Evolutionary conservation across 2,888 invertebrate genomes (phyloP), one percentile per base, ranked within the genome.

Genomic region (Pelosia muscerda): DNA sequence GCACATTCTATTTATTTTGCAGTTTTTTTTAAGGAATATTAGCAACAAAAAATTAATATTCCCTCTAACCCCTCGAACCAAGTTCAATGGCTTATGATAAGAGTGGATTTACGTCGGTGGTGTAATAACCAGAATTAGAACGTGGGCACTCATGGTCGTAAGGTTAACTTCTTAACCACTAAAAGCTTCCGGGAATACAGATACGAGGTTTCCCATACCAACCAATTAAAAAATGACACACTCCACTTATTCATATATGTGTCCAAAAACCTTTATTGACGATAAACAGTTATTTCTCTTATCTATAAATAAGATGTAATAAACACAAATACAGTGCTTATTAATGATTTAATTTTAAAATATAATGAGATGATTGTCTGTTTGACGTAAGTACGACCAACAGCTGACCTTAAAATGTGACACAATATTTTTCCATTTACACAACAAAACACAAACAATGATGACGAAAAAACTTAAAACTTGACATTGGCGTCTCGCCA

Each of bases 311-410:
- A 42, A 65, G 58, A 23, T 42, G 19, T 26, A 63, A 69, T 62
- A 76, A 38, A 57, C 31, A 65, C 22, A 8, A 65, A 65, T 58
- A 49, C 19, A 26, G 22, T 58, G 42, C 5, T 49, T 28, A 38
- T 61, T 57, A 26, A 31, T 28, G n/a, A 19, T 61, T 57, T 28
- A 62, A 31, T 61, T n/a, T 49, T 57, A 59, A 22, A 55, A 62
- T 56, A 65, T 61, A 65, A 26, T 23, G 15, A 65, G 38, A 71
- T 28, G 42, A 53, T 34, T 42, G 28, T 53, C 62, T 66, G 23
- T 58, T 67, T 74, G 73, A 79, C 78, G 81, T 72, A 73, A 71
- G 71, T 72, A 67, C 55, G 65, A 66, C 66, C 56, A 68, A 59
- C 59, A 60, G 63, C 65, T 73, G 73, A 78, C 75, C 71, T 75